These are phyloP conservation scores for Caerostris extrusa DNA, from an alignment of 1,140 invertebrate genomes.

Conservation along the genomic window DNA sequence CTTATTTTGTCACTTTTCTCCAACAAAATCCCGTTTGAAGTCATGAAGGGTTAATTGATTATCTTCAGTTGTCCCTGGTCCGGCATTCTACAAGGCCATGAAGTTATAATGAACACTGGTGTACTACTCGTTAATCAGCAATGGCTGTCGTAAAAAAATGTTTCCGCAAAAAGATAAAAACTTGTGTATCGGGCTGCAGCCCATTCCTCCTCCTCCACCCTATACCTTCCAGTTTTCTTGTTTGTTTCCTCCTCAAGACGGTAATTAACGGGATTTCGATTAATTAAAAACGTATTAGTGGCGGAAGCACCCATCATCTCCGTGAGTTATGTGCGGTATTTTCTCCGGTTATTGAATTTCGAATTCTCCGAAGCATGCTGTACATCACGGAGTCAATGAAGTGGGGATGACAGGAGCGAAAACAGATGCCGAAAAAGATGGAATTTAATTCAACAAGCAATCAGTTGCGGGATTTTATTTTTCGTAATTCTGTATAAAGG, in stretches of 20 bases:
- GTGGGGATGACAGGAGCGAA: not conserved
- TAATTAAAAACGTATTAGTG: conserved; percentile 55
- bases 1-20: conserved; percentile 2
- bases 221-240: not conserved
- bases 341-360: not conserved
- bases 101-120: conserved; percentile 37
- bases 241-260: conserved; percentile 13
- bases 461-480: no score
- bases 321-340: conserved; percentile 35
- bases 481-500: no score
- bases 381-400: not conserved
- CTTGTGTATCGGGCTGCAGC: not conserved
- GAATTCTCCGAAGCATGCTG: not conserved
- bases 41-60: conserved; percentile 29
- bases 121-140: conserved; percentile 31
- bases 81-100: not conserved
- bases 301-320: not conserved
- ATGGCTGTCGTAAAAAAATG: not conserved
- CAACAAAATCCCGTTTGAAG: not conserved
- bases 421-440: not conserved
- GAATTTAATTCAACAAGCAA: conserved; percentile 41
- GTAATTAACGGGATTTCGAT: conserved; percentile 52
- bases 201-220: no score
- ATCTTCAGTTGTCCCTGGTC: conserved; percentile 15
- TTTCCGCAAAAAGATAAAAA: conserved; percentile 34